phyloP scores from a whole-genome alignment of 2,113 vertebrate genomes.

The Pteruthius melanotis region DNA sequence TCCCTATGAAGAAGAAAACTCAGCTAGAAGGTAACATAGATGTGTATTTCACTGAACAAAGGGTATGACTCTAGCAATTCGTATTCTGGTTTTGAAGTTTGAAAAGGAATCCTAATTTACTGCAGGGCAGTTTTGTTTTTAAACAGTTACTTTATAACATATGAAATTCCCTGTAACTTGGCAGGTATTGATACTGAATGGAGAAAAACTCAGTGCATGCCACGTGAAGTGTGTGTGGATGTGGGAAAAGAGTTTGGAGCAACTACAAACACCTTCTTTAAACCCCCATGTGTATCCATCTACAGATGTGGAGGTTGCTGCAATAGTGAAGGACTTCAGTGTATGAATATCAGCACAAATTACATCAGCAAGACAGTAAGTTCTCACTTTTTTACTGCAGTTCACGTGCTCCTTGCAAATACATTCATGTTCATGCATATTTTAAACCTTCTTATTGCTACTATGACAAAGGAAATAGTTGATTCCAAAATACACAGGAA shows the following conservation, averaged over 20 bases:
- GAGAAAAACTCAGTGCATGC: constrained; percentile 96
- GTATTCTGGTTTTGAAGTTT: neutral
- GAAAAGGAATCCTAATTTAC: neutral
- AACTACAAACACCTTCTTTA: constrained; percentile 98
- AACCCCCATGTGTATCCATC: constrained; percentile 97
- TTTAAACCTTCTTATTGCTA: neutral
- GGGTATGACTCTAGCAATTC: neutral
- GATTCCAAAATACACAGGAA: neutral
- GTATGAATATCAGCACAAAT: constrained; percentile 92
- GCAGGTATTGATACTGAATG: constrained; percentile 98
- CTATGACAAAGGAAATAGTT: neutral
- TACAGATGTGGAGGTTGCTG: constrained; percentile 99
- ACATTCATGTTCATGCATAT: neutral
- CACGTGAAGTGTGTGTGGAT: constrained; percentile 97
- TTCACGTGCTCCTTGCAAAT: neutral
- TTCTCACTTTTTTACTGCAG: neutral
- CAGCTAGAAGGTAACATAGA: neutral
- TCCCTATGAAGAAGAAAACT: neutral
- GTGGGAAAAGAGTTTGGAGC: constrained; percentile 98
- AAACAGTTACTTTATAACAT: constrained; percentile 65
- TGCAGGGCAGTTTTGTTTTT: neutral
- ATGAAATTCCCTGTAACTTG: constrained; percentile 73
- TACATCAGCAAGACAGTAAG: constrained; percentile 97
- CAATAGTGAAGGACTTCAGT: constrained; percentile 95
- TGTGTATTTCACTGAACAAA: neutral